A percentile compares a stretch with the other conserved stretches of the same genome.
Evolutionary conservation across 1,140 invertebrate species (phyloP).

Genomic region (Ridgeia piscesae): DNA sequence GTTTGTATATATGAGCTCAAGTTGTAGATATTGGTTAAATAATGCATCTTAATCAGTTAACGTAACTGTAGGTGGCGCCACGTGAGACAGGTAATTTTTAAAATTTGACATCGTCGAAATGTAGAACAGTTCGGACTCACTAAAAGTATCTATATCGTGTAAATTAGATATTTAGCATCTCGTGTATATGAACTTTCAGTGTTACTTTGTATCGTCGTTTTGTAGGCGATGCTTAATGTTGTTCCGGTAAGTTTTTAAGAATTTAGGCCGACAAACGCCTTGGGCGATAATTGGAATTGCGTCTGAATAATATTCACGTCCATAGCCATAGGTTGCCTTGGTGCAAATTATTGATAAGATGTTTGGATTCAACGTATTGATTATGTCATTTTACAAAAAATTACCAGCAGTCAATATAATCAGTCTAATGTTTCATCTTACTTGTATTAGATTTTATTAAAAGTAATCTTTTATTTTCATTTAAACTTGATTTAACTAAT

Average conservation of each 20-base stretch:
- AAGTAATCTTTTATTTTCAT: too few relatives aligned
- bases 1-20: not conserved
- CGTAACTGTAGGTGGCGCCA: not conserved
- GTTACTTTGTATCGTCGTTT: not conserved
- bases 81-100: not conserved
- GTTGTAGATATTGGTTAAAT: not conserved
- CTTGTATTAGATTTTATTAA: too few relatives aligned
- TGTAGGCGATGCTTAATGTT: not conserved
- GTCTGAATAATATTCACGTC: not conserved
- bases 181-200: not conserved
- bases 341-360: not conserved
- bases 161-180: not conserved
- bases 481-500: too few relatives aligned
- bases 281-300: not conserved
- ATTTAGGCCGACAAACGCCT: not conserved
- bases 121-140: not conserved
- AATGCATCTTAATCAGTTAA: not conserved
- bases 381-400: not conserved
- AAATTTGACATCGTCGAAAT: not conserved
- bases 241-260: not conserved
- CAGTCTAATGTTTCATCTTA: not conserved
- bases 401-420: not conserved
- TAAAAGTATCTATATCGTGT: not conserved
- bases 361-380: not conserved
- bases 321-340: too few relatives aligned